phyloP scores from a whole-genome alignment of 2,797 vertebrate genomes.

The Mareca strepera region DNA sequence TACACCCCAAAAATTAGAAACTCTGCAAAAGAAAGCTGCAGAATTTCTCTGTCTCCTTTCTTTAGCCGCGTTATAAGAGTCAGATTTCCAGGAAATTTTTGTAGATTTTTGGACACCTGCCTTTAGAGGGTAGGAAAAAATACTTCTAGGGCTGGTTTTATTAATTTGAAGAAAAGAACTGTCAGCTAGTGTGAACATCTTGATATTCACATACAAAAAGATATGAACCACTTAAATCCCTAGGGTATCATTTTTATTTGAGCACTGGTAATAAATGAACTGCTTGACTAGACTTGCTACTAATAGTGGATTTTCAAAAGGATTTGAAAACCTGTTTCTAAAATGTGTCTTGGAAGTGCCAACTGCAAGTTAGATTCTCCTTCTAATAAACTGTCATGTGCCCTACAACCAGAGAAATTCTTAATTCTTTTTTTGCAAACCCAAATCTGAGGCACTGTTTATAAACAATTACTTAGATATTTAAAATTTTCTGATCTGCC shows the following conservation, averaged over 20 bases:
- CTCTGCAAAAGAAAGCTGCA: not conserved
- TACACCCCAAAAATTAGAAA: not conserved
- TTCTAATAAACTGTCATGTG: not conserved
- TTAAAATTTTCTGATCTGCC: slow-evolving; percentile 53
- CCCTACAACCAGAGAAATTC: not conserved
- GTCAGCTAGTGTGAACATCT: not conserved
- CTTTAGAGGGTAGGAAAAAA: not conserved
- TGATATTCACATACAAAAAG: not conserved
- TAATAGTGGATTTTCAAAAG: not conserved
- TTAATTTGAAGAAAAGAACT: not conserved
- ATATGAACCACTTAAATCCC: not conserved
- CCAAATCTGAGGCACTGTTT: not conserved
- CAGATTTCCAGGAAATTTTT: slow-evolving; percentile 34
- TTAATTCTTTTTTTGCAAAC: not conserved
- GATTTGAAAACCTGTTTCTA: not conserved
- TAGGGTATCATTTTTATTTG: not conserved
- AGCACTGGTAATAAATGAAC: not conserved
- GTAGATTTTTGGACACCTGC: not conserved
- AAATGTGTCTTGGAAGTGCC: not conserved
- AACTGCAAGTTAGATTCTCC: not conserved
- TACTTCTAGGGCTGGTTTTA: not conserved
- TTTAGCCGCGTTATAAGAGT: not conserved
- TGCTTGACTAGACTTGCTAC: not conserved
- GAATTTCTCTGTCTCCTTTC: not conserved
- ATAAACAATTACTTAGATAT: not conserved